phyloP scores from a whole-genome alignment of 2,888 invertebrate species.

The Escarpia spicata region DNA sequence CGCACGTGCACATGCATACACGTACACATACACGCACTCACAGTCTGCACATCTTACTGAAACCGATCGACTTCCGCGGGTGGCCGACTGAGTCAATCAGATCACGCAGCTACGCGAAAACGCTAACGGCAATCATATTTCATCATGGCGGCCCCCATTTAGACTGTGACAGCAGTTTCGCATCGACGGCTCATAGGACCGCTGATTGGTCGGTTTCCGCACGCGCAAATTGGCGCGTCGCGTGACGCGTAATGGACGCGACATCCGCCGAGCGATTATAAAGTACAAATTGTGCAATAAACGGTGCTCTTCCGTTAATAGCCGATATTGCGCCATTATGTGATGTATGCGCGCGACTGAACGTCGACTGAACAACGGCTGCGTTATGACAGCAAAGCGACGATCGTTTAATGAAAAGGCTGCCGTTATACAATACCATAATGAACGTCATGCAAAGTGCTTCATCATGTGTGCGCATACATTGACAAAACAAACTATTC shows the following conservation, averaged over 20 bases:
- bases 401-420: constrained; percentile 4
- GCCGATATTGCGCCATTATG: constrained; percentile 1
- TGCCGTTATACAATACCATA: neutral
- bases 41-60: neutral
- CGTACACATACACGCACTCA: neutral
- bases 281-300: constrained; percentile 16
- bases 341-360: neutral
- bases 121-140: constrained; percentile 12
- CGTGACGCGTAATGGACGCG: constrained; percentile 13
- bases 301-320: neutral
- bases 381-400: neutral
- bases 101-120: constrained; percentile 11
- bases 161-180: neutral
- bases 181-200: neutral
- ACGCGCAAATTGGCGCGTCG: constrained; percentile 3
- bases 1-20: neutral
- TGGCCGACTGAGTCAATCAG: neutral
- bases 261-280: neutral
- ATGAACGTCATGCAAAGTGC: neutral
- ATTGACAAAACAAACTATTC: neutral
- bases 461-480: neutral
- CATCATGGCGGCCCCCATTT: constrained; percentile 9
- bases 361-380: neutral
- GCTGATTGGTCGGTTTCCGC: neutral
- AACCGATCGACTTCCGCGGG: neutral